These are phyloP conservation scores for Microctonus brassicae DNA, from an alignment of 2,888 invertebrate species.

Conservation along the genomic window DNA sequence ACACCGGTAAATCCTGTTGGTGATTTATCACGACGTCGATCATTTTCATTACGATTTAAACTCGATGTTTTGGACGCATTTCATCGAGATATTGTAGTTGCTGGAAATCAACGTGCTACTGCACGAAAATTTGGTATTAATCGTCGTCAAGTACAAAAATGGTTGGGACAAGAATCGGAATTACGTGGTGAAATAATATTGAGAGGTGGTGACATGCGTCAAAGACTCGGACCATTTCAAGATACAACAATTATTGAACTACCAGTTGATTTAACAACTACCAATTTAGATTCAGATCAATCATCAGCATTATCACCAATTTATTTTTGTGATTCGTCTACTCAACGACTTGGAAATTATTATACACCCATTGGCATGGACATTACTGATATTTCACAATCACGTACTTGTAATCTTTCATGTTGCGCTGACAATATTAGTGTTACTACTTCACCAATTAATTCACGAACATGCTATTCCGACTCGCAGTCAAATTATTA, in stretches of 20 bases:
- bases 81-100: conserved; percentile 67
- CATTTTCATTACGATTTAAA: conserved; percentile 71
- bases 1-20: conserved; percentile 34
- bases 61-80: conserved; percentile 71
- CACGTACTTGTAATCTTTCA: conserved; percentile 51
- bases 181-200: conserved; percentile 65
- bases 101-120: conserved; percentile 71
- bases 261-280: conserved; percentile 61
- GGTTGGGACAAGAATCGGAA: conserved; percentile 69
- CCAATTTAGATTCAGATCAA: conserved; percentile 47
- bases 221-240: conserved; percentile 62
- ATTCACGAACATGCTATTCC: conserved; percentile 47
- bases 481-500: conserved; percentile 49
- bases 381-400: background rate
- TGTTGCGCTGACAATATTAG: conserved; percentile 54
- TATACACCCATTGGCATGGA: conserved; percentile 43
- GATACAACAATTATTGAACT: conserved; percentile 50
- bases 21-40: conserved; percentile 63
- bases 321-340: conserved; percentile 53
- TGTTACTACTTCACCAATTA: conserved; percentile 48
- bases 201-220: conserved; percentile 61
- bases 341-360: conserved; percentile 43
- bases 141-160: conserved; percentile 72
- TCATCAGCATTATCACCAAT: conserved; percentile 47
- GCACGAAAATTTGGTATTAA: conserved; percentile 71